Evolutionary conservation across 2,113 vertebrate species (phyloP).

Genomic region (Copsychus sechellarum): DNA sequence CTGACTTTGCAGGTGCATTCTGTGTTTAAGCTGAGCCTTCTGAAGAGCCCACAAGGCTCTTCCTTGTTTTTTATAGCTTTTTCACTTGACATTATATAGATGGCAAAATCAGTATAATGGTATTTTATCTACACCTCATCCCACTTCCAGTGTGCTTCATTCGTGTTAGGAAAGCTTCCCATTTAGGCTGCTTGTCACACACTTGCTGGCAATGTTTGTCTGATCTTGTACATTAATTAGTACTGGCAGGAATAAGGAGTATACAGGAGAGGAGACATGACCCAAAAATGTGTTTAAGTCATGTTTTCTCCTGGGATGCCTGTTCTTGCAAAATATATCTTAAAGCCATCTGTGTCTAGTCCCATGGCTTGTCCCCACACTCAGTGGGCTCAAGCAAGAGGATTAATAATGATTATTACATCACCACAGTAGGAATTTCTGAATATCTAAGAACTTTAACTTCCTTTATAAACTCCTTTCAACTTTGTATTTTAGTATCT

Average conservation of each 20-base stretch:
- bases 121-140: neutral
- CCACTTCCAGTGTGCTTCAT: neutral
- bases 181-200: constrained; percentile 31
- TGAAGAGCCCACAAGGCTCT: neutral
- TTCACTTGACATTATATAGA: neutral
- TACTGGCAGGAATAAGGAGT: constrained; percentile 27
- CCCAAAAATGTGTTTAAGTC: constrained; percentile 18
- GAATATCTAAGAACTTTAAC: neutral
- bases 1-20: neutral
- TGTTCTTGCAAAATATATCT: neutral
- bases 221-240: constrained; percentile 36
- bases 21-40: neutral
- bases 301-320: neutral
- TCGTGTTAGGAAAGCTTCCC: neutral
- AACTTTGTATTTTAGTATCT: neutral
- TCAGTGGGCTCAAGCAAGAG: neutral
- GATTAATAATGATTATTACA: neutral
- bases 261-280: constrained; percentile 21
- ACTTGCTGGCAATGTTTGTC: neutral
- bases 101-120: neutral
- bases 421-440: neutral
- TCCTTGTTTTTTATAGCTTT: neutral
- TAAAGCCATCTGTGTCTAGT: neutral
- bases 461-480: neutral
- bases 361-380: neutral